Evolutionary conservation across 2,113 vertebrate genomes (phyloP).

Genomic region (Sebastes schlegelii): DNA sequence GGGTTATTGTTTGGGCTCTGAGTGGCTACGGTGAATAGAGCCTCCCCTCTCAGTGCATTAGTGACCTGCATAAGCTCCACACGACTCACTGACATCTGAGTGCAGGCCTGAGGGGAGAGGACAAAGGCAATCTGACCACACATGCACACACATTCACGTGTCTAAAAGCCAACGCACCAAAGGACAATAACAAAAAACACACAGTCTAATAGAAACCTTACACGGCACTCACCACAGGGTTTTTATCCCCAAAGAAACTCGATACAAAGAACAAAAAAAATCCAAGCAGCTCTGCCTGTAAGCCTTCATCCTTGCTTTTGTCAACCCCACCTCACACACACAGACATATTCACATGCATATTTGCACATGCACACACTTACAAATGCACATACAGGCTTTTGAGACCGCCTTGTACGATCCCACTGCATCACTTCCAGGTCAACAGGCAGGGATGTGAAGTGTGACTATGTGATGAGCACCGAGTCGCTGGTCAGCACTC

Average conservation of each 20-base stretch:
- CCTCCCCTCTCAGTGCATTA: slow-evolving; percentile 69
- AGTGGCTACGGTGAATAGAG: slow-evolving; percentile 66
- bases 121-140: slow-evolving; percentile 72
- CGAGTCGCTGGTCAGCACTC: slow-evolving; percentile 45
- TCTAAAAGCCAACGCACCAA: slow-evolving; percentile 58
- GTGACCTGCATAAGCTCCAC: slow-evolving; percentile 76
- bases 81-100: slow-evolving; percentile 71
- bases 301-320: slow-evolving; percentile 41
- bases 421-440: slow-evolving; percentile 80
- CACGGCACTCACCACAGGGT: slow-evolving; percentile 33
- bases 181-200: slow-evolving; percentile 57
- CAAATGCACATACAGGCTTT: slow-evolving; percentile 46
- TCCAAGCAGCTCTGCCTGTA: slow-evolving; percentile 27
- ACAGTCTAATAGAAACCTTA: slow-evolving; percentile 57
- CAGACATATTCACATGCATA: slow-evolving; percentile 32
- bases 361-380: slow-evolving; percentile 46
- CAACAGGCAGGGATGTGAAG: slow-evolving; percentile 69
- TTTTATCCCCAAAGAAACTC: slow-evolving; percentile 54
- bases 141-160: slow-evolving; percentile 38
- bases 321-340: slow-evolving; percentile 15
- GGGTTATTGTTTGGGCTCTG: slow-evolving; percentile 60
- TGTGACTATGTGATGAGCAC: slow-evolving; percentile 65
- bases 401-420: slow-evolving; percentile 57
- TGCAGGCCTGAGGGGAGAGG: slow-evolving; percentile 70
- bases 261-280: slow-evolving; percentile 46